A percentile compares a stretch with the other conserved stretches of the same genome.
phyloP scores from a whole-genome alignment of 2,113 vertebrate genomes.

The Thomomys bottae region DNA sequence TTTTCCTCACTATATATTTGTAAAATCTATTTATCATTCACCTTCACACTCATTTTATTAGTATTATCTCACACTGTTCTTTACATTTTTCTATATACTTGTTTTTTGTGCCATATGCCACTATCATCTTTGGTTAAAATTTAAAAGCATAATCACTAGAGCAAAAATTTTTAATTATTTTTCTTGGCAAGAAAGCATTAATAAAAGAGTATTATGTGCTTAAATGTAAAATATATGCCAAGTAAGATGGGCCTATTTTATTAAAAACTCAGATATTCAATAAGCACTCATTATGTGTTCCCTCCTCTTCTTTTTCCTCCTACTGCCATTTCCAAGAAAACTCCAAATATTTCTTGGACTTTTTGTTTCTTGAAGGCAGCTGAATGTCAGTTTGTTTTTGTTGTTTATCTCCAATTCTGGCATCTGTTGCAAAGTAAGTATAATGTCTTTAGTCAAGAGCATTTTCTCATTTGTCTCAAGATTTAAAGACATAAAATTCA shows the following conservation, averaged over 20 bases:
- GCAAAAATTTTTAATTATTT: constrained; percentile 50
- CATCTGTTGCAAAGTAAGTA: not conserved
- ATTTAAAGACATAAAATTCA: constrained; percentile 27
- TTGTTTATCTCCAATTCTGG: not conserved
- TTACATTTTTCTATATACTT: constrained; percentile 47
- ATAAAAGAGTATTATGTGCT: constrained; percentile 28
- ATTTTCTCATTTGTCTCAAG: not conserved
- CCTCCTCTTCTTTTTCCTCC: not conserved
- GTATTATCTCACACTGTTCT: constrained; percentile 46
- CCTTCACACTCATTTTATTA: constrained; percentile 31
- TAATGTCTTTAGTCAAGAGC: not conserved
- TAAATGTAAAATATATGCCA: constrained; percentile 19
- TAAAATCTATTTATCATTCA: constrained; percentile 58
- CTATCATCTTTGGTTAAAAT: constrained; percentile 57
- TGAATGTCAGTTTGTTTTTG: not conserved
- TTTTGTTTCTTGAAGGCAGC: not conserved
- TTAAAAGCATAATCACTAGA: constrained; percentile 51
- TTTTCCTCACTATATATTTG: constrained; percentile 39
- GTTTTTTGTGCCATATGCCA: constrained; percentile 40
- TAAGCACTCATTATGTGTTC: not conserved
- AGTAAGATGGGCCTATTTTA: not conserved
- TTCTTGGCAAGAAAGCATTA: constrained; percentile 57
- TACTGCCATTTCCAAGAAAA: not conserved
- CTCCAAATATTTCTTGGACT: not conserved
- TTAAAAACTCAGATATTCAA: not conserved